Evolutionary conservation across 2,797 vertebrate genomes (phyloP).

Genomic region (Cygnus olor): DNA sequence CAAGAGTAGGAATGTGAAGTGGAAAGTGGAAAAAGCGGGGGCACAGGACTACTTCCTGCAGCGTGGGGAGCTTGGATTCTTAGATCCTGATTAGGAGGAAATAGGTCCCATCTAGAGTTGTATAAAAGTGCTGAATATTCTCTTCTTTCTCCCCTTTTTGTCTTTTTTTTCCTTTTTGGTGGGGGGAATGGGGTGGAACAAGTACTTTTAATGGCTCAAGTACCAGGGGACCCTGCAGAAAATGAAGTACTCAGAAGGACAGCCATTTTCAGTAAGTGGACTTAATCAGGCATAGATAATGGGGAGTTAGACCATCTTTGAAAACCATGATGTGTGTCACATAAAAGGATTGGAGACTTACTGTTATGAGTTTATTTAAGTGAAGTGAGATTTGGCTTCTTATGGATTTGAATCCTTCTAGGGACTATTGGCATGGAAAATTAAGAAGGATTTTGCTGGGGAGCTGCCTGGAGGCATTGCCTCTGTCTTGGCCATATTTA

Average conservation of each 20-base stretch:
- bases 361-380: slow-evolving; percentile 64
- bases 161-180: background rate
- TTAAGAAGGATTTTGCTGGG: slow-evolving; percentile 48
- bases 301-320: slow-evolving; percentile 45
- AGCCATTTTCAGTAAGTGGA: slow-evolving; percentile 30
- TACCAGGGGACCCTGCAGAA: background rate
- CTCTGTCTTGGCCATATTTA: slow-evolving; percentile 36
- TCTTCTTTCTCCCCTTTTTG: background rate
- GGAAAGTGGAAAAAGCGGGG: background rate
- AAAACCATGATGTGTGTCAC: slow-evolving; percentile 54
- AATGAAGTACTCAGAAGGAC: slow-evolving; percentile 21
- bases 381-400: slow-evolving; percentile 50
- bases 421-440: slow-evolving; percentile 38
- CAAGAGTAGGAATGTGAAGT: background rate
- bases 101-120: background rate
- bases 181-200: background rate
- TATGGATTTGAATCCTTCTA: slow-evolving; percentile 37
- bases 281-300: slow-evolving; percentile 50
- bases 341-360: slow-evolving; percentile 46
- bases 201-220: slow-evolving; percentile 12
- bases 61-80: fast-evolving
- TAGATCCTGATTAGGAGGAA: background rate
- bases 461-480: slow-evolving; percentile 58
- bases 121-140: background rate
- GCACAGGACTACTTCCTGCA: background rate